Base-by-base conservation (phyloP, 2,797 vertebrate species). In the Acridotheres tristis region DNA sequence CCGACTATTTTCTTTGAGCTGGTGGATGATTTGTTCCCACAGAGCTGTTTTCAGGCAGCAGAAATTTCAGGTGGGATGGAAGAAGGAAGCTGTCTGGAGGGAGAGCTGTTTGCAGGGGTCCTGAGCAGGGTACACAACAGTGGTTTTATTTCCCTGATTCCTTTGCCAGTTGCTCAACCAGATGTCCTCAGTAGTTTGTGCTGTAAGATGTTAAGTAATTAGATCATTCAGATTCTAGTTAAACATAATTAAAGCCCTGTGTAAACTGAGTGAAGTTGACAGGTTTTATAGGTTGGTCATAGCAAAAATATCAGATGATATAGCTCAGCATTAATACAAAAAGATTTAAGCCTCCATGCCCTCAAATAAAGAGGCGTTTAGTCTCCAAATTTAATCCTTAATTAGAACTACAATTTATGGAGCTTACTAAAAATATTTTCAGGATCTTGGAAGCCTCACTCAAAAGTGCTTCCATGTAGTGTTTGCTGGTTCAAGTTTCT, bases 221-320 rank as follows among this genome's bases (percentile, higher is more conserved):
- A 97, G 96, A 97, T 96, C 94, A 87, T 97, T 97, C 97, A 96
- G 93, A 96, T 97, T 97, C 96, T 97, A 96, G 96, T 97, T 98
- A 97, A 97, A 96, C 95, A 93, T 97, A 97, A 98, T 98, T 98
- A 97, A 97, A 97, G 95, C 80, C 94, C 94, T 96, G 73, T 97
- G 93, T 97, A 97, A 98, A 97, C 94, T 97, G 96, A 97, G 90
- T 94, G 97, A 96, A 97, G 93, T 90, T 97, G 97, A 97, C 97
- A 97, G 96, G 84, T 96, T 97, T 96, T 94, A 96, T 96, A 94
- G 95, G 95, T 97, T 94, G 96, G 95, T 95, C 89, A 96, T 85
- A 90, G 88, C 88, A 91, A 93, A 96, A 97, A 96, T 95, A 88
- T 92, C 85, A 91, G 90, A 94, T 97, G 92, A 93, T 96, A 94